Evolutionary conservation across 2,888 invertebrate species (phyloP).

Genomic region (Coleophora deauratella): DNA sequence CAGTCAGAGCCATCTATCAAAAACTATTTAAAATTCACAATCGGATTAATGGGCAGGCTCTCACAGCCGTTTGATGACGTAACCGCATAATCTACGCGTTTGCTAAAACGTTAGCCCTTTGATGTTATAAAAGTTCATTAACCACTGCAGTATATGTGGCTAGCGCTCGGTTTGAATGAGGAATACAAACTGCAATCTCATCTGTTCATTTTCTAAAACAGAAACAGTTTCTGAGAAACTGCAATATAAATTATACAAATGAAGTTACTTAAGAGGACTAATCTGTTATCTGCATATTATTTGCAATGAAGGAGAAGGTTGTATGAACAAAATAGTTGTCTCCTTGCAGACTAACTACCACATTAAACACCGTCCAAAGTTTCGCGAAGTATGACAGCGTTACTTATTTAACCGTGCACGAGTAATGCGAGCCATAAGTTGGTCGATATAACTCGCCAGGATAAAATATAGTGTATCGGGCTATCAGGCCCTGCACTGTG

Average conservation of each 20-base stretch:
- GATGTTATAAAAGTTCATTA: conserved; percentile 47
- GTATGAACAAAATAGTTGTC: too few species aligned
- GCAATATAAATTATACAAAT: too few species aligned
- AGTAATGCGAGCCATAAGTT: conserved; percentile 45
- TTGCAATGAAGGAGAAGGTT: too few species aligned
- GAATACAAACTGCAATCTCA: too few species aligned
- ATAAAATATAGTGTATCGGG: conserved; percentile 47
- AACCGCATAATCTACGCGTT: conserved; percentile 51
- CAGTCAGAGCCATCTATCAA: conserved; percentile 49
- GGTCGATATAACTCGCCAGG: conserved; percentile 36
- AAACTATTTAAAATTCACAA: conserved; percentile 72
- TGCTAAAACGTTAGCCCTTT: conserved; percentile 45
- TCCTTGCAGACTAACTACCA: too few species aligned
- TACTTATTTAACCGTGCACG: conserved; percentile 19
- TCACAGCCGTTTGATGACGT: conserved; percentile 56
- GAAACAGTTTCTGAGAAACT: too few species aligned
- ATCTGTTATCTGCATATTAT: not conserved
- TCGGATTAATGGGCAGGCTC: conserved; percentile 46
- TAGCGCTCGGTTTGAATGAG: conserved; percentile 11
- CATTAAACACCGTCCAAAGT: conserved; percentile 3
- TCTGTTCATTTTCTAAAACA: too few species aligned
- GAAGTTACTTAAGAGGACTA: not conserved
- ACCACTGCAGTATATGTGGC: conserved; percentile 8
- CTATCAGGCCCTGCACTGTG: conserved; percentile 40
- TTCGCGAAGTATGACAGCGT: conserved; percentile 5